These are phyloP conservation scores for Cheilosia scutellata DNA, from an alignment of 2,888 invertebrate genomes.

Conservation along the genomic window DNA sequence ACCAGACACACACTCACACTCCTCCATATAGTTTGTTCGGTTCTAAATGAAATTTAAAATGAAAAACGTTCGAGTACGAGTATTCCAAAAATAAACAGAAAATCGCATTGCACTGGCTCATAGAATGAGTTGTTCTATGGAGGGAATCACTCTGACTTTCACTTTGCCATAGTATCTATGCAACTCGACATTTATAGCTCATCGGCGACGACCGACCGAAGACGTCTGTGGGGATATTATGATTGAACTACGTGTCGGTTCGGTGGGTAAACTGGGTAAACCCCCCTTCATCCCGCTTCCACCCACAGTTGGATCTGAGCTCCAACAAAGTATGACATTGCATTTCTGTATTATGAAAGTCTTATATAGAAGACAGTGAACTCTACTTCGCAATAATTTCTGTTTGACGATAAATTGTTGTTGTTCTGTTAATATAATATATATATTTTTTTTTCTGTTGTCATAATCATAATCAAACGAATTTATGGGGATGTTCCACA, in stretches of 20 bases:
- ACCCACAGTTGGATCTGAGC: conserved; percentile 6
- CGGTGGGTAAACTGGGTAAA: conserved; percentile 4
- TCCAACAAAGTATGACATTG: conserved; percentile 43
- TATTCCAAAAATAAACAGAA: conserved; percentile 60
- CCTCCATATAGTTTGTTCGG: too few relatives aligned
- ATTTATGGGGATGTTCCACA: conserved; percentile 56
- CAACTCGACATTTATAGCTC: background rate
- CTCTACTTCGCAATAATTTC: conserved; percentile 55
- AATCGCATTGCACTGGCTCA: conserved; percentile 15
- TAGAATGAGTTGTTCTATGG: conserved; percentile 6
- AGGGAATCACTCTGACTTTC: conserved; percentile 42
- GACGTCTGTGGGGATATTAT: conserved; percentile 19
- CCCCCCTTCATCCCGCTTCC: background rate
- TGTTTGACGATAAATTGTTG: conserved; percentile 43
- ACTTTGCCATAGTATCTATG: conserved; percentile 8
- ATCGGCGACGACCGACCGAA: background rate
- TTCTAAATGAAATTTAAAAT: conserved; percentile 40
- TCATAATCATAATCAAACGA: conserved; percentile 27
- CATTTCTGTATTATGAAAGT: conserved; percentile 23
- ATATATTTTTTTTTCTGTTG: background rate
- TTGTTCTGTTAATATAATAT: background rate
- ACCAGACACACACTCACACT: conserved; percentile 26
- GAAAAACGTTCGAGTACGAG: conserved; percentile 26
- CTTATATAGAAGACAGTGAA: background rate
- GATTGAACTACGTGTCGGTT: conserved; percentile 26